Base-by-base conservation (phyloP, 2,113 vertebrate species). In the Sorex araneus region DNA sequence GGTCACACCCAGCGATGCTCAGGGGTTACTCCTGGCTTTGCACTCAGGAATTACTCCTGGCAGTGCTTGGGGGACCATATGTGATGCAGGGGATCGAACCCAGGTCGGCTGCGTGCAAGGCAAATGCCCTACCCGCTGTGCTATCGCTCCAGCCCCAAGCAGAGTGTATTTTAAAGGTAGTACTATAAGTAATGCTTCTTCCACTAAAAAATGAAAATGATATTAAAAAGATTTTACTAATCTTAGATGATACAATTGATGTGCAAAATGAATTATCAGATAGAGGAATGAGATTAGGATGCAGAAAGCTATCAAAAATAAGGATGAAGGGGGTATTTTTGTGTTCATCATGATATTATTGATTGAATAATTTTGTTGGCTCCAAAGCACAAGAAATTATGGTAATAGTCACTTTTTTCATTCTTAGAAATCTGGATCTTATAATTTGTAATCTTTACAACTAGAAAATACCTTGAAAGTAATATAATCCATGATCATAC, bases 171-270 rank as follows among this genome's bases (percentile, higher is more conserved):
- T 87, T 93, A 64, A 87, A 95, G 43, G 54, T 84, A 86, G 9
- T 89, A 21, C 40, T 78, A 90, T 89, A 91, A 92, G 32, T 89
- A 67, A 16, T 77, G 77, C 66, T 84, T 91, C 50, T 94, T 89
- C 66, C 82, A 89, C 6, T 93, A 43, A 73, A 88, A 85, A 70
- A 32, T 91, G 79, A 82, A 57, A 93, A 69, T 54, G 34, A 86
- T 12, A 74, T 40, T 83, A 28, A 15, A 91, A 79, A 93, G 18
- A 69, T 74, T 80, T 94, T 87, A n/a, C 64, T 87, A 43, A 81
- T 95, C 85, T 91, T 66, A 67, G 77, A 81, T 89, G 50, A 69
- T 43, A 74, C 74, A 76, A 47, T 91, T 78, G 78, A 87, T 54
- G 40, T 87, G 54, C 89, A 87, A 89, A 60, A 30, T 60, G n/a